Evolutionary conservation across 2,113 vertebrate genomes (phyloP), one percentile per base, ranked within the genome.

Genomic region (Sylvilagus bachmani): DNA sequence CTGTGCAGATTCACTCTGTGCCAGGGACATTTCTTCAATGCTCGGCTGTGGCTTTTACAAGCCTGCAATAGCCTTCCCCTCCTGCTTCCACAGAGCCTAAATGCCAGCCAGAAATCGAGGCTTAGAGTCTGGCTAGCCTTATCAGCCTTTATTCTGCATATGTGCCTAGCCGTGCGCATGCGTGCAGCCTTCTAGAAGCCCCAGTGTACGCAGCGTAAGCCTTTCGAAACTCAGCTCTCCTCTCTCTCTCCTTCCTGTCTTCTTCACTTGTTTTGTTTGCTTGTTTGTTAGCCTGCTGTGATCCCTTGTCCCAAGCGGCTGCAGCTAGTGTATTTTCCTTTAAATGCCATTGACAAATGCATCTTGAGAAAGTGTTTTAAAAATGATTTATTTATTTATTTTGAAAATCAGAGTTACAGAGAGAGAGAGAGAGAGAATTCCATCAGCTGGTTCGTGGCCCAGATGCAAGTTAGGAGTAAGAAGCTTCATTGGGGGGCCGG

Each of bases 261-360:
- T 58, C 44, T 89, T 31, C 31, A 44, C 33, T 36, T 64, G 36
- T 6, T 8, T 17, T 49, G 5, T 0, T 31, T 49, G 5, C 0
- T 31, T 70, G 44, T 78, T 53, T 14, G 69, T 53, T 62, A 70
- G 73, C 17, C 64, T 86, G 25, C 49, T 67, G 31, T 51, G 27
- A 13, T 62, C 38, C 3, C 61, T 67, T 10, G 21, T 24, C 19
- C 33, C 38, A 58, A n/a, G 24, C 10, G 49, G 6, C 66, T 69
- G 67, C n/a, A 31, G 8, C 53, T 4, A 25, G 73, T 19, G 9
- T 12, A 22, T 74, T 77, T 75, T 29, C 27, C 33, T 85, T 88
- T 13, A 58, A 58, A 33, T 55, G 49, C 27, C 49, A 33, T 73
- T 78, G 64, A 55, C 10, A 51, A 27, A 3, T 86, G 61, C 14